Conservation (phyloP, 1,140 invertebrate species). For the Anagrus nilaparvatae region DNA sequence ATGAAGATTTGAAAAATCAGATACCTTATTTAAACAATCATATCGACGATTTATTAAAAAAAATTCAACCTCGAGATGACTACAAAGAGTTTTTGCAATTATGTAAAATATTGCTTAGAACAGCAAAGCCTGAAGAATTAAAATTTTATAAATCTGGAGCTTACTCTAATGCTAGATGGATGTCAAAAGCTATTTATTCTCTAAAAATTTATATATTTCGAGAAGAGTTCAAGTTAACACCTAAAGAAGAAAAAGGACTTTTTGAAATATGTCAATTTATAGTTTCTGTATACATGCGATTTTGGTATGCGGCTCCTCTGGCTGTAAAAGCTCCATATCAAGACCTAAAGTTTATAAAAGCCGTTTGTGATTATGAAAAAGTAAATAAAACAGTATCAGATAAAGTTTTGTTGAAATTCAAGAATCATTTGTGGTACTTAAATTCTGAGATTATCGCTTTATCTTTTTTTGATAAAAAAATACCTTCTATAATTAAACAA, state of each 20-base stretch:
- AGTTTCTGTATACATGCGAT: conserved; percentile 19
- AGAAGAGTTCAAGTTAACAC: conserved; percentile 15
- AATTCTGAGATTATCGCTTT: conserved; percentile 13
- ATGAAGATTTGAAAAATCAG: conserved; percentile 1
- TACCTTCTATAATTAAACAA: conserved; percentile 12
- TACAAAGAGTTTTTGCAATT: conserved; percentile 17
- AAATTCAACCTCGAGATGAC: conserved; percentile 14
- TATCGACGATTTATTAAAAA: conserved; percentile 2
- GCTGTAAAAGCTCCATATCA: conserved; percentile 17
- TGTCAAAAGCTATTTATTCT: conserved; percentile 22
- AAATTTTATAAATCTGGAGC: conserved; percentile 17
- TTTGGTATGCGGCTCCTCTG: conserved; percentile 20
- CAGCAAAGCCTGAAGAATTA: conserved; percentile 4
- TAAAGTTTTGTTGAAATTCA: conserved; percentile 15
- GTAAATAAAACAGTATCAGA: conserved; percentile 14
- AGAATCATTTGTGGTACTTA: conserved; percentile 21
- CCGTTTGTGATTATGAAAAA: conserved; percentile 15
- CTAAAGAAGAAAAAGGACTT: conserved; percentile 19
- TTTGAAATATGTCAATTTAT: conserved; percentile 23
- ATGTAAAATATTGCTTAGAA: conserved; percentile 17
- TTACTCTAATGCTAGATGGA: conserved; percentile 20
- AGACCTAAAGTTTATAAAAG: conserved; percentile 18
- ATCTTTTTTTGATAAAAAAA: conserved; percentile 14
- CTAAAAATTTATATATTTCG: conserved; percentile 19
- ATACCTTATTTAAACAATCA: neutral